These are phyloP conservation scores for Dreissena rostriformis DNA, from an alignment of 1,140 invertebrate genomes.

Conservation along the genomic window DNA sequence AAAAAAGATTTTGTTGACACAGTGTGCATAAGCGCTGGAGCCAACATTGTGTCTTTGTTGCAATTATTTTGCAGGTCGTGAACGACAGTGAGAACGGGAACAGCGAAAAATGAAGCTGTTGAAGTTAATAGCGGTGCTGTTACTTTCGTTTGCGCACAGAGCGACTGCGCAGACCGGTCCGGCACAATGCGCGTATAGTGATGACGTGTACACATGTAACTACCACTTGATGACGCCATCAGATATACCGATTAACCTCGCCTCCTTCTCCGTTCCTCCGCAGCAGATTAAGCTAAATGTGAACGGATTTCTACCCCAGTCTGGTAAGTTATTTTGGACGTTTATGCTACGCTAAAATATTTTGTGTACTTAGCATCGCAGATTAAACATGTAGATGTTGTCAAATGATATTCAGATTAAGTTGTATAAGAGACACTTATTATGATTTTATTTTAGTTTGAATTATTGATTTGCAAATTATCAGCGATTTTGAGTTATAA, in stretches of 20 bases:
- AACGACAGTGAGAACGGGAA: too few relatives aligned
- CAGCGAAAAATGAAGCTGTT: too few relatives aligned
- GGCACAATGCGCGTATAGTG: constrained; percentile 18
- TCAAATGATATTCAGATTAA: not conserved
- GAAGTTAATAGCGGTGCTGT: not conserved
- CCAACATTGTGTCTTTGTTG: too few relatives aligned
- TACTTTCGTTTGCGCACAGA: not conserved
- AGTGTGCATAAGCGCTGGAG: too few relatives aligned
- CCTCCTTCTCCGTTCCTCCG: not conserved
- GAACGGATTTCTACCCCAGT: constrained; percentile 27
- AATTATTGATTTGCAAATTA: not conserved
- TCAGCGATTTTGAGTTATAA: not conserved
- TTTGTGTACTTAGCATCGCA: not conserved
- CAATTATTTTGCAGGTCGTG: too few relatives aligned
- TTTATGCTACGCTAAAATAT: not conserved
- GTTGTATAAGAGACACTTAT: not conserved
- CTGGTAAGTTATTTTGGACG: constrained; percentile 8
- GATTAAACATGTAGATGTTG: not conserved
- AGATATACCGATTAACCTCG: constrained; percentile 31
- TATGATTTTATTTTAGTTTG: not conserved
- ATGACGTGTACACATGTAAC: constrained; percentile 42
- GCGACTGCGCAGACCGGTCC: constrained; percentile 31
- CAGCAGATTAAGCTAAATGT: constrained; percentile 21
- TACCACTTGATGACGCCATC: constrained; percentile 27
- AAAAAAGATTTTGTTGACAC: too few relatives aligned